A percentile compares a stretch with the other conserved stretches of the same genome.
Evolutionary conservation across 64 coral and sea anemone genomes (phyloP).

Genomic region (Montipora efflorescens): DNA sequence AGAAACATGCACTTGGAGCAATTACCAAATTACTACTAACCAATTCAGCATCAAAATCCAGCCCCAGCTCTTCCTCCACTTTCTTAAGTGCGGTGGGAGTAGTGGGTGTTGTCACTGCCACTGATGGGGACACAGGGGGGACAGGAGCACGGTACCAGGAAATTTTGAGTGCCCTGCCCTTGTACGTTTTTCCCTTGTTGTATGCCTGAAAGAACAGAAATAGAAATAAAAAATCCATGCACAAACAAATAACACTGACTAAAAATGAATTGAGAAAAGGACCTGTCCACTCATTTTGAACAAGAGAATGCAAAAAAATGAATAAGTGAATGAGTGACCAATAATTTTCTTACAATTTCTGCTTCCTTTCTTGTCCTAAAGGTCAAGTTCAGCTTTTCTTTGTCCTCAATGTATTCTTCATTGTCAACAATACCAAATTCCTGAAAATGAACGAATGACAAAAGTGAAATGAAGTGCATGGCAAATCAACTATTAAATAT

Average conservation of each 20-base stretch:
- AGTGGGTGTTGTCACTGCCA: not conserved
- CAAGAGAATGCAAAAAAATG: not conserved
- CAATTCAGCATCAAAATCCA: constrained; percentile 58
- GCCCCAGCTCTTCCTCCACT: constrained; percentile 52
- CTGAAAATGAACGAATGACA: constrained; percentile 49
- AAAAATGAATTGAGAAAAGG: not conserved
- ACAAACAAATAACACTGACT: not conserved
- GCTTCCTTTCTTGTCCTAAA: constrained; percentile 96
- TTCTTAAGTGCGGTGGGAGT: constrained; percentile 28
- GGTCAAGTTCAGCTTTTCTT: constrained; percentile 63
- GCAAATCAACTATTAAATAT: too few relatives aligned
- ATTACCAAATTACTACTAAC: not conserved
- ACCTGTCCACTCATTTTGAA: too few relatives aligned
- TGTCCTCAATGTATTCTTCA: constrained; percentile 87
- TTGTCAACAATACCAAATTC: constrained; percentile 96
- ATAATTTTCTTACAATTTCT: constrained; percentile 84
- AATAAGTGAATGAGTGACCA: not conserved
- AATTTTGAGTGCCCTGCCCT: constrained; percentile 48
- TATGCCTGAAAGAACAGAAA: constrained; percentile 32
- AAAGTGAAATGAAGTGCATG: not conserved
- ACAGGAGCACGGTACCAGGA: constrained; percentile 47
- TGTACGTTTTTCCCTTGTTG: constrained; percentile 56
- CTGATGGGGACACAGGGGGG: constrained; percentile 1
- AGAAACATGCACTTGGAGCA: too few relatives aligned
- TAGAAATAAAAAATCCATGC: not conserved